These are phyloP conservation scores for Phenacoccus solenopsis DNA, from an alignment of 1,140 invertebrate genomes.

Conservation along the genomic window DNA sequence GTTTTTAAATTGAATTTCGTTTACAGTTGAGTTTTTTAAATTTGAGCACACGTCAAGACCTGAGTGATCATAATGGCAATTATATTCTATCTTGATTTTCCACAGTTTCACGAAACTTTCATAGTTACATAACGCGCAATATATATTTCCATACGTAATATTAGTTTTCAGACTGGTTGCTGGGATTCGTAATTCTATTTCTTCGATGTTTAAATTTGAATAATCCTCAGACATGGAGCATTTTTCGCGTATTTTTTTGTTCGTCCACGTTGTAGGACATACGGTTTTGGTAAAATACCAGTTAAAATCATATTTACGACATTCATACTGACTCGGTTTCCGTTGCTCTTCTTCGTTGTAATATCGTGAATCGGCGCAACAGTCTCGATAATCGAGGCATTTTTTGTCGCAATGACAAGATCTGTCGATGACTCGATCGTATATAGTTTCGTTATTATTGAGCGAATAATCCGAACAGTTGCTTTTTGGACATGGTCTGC, in stretches of 20 bases:
- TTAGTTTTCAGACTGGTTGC: background rate
- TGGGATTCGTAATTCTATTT: background rate
- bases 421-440: too few relatives aligned
- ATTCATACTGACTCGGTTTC: conserved; percentile 10
- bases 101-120: too few relatives aligned
- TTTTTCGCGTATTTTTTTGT: background rate
- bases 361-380: conserved; percentile 37
- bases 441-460: background rate
- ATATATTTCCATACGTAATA: conserved; percentile 11
- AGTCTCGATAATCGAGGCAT: conserved; percentile 39
- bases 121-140: conserved; percentile 11
- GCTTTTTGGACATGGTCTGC: background rate
- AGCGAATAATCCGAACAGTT: background rate
- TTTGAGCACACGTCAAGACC: too few relatives aligned
- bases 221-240: background rate
- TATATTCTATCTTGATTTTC: too few relatives aligned
- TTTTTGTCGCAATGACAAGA: conserved; percentile 39
- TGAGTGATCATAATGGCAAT: too few relatives aligned
- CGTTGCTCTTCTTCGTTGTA: conserved; percentile 30
- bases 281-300: background rate
- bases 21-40: too few relatives aligned
- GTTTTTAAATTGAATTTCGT: too few relatives aligned
- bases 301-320: background rate
- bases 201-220: background rate
- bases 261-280: background rate